Evolutionary conservation across 2,113 vertebrate genomes (phyloP), one percentile per base, ranked within the genome.

Genomic region (Oncorhynchus keta): DNA sequence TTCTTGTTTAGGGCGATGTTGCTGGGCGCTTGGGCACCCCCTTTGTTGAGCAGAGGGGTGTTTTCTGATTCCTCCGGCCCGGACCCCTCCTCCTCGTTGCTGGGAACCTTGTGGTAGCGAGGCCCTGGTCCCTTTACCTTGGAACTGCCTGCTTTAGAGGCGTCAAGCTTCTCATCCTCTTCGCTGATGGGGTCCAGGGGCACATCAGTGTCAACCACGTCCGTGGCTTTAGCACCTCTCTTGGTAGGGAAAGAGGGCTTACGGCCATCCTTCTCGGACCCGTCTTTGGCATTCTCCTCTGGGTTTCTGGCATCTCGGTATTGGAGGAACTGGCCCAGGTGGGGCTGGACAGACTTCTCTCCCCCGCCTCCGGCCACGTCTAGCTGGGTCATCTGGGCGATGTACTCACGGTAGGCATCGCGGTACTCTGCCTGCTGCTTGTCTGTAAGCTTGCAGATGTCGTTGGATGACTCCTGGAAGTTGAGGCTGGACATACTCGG

Each of bases 381-480:
- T 88, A 99, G 83, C 85, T 98, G 97, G 57, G 96, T 94, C 97
- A 99, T 98, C 86, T 99, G 97, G 81, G 96, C 90, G 82, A 99
- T 98, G 84, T 99, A 99, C 81, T 99, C 97, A 84, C 95, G 95
- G 84, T 99, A 99, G 14, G 98, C 98, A 78, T 96, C 96, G 73
- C 90, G 93, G 79, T 99, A 99, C 91, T 99, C 97, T 0, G 96
- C 94, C 93, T 99, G 98, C 80, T 99, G 97, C 94, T 95, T 97
- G 91, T 99, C 97, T 59, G 97, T 99, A 87, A 99, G 95, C 89
- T 95, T 98, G 85, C 95, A 95, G 87, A 98, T 97, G 89, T 99
- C 97, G 77, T 96, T 95, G 74, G 95, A 97, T 57, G 98, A 99
- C 90, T 99, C 97, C 93, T 99, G 97, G 85, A 97, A 99, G 90